Evolutionary conservation across 2,113 vertebrate species (phyloP).

Genomic region (Phrynosoma blainvillii): DNA sequence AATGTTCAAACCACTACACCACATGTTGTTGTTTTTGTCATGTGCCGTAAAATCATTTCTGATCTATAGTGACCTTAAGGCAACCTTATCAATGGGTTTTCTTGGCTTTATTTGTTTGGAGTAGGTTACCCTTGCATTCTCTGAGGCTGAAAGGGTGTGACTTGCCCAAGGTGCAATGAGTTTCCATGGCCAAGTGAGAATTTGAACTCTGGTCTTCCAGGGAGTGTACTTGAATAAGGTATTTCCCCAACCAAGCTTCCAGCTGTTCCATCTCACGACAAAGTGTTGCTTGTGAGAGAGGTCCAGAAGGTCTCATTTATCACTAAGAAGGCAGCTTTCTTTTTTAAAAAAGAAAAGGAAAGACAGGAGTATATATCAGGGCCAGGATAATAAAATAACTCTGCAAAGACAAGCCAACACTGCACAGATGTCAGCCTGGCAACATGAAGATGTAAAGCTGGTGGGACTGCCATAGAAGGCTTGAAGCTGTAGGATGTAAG

Average conservation of each 20-base stretch:
- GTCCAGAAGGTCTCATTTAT: constrained; percentile 6
- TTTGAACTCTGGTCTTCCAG: neutral
- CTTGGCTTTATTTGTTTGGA: too few relatives aligned
- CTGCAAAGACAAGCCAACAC: constrained; percentile 9
- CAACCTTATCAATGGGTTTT: too few relatives aligned
- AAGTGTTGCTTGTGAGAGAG: neutral
- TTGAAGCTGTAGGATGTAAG: neutral
- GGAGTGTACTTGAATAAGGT: too few relatives aligned
- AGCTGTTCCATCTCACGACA: neutral
- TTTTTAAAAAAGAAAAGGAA: neutral
- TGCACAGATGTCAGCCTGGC: constrained; percentile 4
- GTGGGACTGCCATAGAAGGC: neutral
- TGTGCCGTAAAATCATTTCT: too few relatives aligned
- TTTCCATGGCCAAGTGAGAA: too few relatives aligned
- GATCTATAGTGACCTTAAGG: too few relatives aligned
- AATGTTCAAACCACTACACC: too few relatives aligned
- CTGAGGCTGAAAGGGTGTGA: too few relatives aligned
- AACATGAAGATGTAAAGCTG: constrained; percentile 18
- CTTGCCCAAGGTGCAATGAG: too few relatives aligned
- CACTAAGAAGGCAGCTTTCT: neutral
- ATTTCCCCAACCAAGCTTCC: neutral
- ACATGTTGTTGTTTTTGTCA: too few relatives aligned
- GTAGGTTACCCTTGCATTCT: too few relatives aligned
- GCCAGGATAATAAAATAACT: constrained; percentile 24
- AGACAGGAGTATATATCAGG: constrained; percentile 1